Conservation (phyloP, 2,113 vertebrate species). For the Neofelis nebulosa region DNA sequence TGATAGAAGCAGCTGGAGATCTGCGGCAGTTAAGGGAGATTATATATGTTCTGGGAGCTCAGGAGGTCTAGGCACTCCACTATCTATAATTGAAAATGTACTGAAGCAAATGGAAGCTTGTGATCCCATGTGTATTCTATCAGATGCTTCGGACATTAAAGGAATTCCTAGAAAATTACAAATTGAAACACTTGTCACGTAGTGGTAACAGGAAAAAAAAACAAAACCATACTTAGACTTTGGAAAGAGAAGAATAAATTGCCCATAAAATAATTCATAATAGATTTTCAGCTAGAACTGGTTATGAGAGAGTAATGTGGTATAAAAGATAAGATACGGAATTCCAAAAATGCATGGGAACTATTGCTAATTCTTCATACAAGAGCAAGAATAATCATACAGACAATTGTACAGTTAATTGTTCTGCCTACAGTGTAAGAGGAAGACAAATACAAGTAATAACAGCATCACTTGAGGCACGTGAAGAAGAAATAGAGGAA, state of each 20-base stretch:
- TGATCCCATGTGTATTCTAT: conserved; percentile 71
- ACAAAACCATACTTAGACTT: conserved; percentile 37
- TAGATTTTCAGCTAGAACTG: conserved; percentile 56
- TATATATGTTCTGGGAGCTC: conserved; percentile 66
- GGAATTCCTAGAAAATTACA: conserved; percentile 67
- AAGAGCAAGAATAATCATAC: conserved; percentile 1
- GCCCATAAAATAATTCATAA: conserved; percentile 66
- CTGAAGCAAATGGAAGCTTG: conserved; percentile 64
- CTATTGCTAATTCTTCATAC: conserved; percentile 36
- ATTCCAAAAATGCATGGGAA: conserved; percentile 31
- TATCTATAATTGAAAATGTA: conserved; percentile 77
- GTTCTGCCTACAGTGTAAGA: neutral
- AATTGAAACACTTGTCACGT: conserved; percentile 58
- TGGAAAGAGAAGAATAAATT: conserved; percentile 67
- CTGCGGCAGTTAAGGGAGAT: conserved; percentile 37
- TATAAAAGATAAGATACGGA: conserved; percentile 65
- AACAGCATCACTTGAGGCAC: neutral
- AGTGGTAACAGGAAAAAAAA: neutral
- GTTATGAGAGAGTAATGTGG: conserved; percentile 66
- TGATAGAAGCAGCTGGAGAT: conserved; percentile 53
- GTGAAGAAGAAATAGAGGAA: neutral
- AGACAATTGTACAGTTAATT: conserved; percentile 28
- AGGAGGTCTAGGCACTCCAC: conserved; percentile 46
- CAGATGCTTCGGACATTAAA: conserved; percentile 72
- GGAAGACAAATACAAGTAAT: conserved; percentile 32